Evolutionary conservation across 2,797 vertebrate genomes (phyloP).

Genomic region (Cebuella pygmaea): DNA sequence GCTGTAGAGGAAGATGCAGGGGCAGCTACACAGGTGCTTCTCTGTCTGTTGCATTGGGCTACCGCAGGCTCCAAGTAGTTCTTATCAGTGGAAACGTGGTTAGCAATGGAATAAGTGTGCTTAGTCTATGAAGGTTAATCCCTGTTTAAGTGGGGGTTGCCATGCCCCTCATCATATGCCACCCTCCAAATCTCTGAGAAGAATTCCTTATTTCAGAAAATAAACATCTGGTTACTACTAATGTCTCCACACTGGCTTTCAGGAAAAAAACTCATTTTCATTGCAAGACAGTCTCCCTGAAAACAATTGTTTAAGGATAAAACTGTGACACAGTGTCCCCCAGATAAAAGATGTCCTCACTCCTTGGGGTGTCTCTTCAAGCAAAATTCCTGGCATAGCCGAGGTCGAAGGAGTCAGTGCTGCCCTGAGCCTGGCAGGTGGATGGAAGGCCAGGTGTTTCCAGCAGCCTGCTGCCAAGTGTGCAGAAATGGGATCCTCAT

Average conservation of each 20-base stretch:
- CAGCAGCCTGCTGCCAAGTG: neutral
- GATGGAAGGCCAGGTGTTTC: conserved; percentile 45
- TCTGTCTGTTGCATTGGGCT: neutral
- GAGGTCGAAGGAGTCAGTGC: neutral
- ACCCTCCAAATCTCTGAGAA: neutral
- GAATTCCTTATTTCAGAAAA: conserved; percentile 13
- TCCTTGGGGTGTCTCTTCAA: neutral
- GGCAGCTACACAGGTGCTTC: neutral
- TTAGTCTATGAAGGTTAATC: neutral
- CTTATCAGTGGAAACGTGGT: neutral
- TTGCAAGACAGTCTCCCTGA: neutral
- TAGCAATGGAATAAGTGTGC: neutral
- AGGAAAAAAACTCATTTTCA: neutral
- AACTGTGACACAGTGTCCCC: neutral
- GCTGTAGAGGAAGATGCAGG: neutral
- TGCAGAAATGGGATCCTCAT: neutral
- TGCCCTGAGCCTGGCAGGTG: neutral
- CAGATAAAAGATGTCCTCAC: neutral
- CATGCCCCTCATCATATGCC: neutral
- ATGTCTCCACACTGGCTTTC: neutral
- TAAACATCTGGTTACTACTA: neutral
- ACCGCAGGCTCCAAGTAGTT: neutral
- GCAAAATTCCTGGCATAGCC: neutral
- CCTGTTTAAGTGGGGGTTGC: neutral
- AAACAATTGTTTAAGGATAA: neutral